Evolutionary conservation across 1,140 invertebrate genomes (phyloP), one percentile per base, ranked within the genome.

Genomic region (Drosophila tsacasi): DNA sequence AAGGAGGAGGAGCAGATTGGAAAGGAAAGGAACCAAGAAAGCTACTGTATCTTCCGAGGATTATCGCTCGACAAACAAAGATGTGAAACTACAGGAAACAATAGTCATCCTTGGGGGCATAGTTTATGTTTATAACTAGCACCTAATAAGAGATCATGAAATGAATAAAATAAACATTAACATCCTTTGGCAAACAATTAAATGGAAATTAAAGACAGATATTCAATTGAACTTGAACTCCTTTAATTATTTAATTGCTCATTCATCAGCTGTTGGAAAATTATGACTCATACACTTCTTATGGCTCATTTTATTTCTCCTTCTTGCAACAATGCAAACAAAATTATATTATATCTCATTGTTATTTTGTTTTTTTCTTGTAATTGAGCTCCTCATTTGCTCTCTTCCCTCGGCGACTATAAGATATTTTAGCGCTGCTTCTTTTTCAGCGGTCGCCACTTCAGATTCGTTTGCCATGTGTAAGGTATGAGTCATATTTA

Each of bases 381-480:
- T 49, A 65, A 69, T 52, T 52, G 47, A 66, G 47, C 37, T 15
- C 35, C n/a, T 23, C 35, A 39, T 63, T 64, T 25, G 65, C 12
- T 35, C 35, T 46, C 30, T 62, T 62, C 21, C 35, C 23, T 44
- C 39, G 57, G 39, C 32, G 59, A 67, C 58, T 63, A 23, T 35
- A 37, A 63, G 58, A 63, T 62, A 58, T 67, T 67, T 67, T 39
- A 67, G 30, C 37, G 57, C 40, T 42, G n/a, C 57, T 67, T 67
- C 13, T 67, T 37, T 64, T 32, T 44, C 64, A 67, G 37, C 42
- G 19, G 30, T 59, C n/a, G 64, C 40, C 42, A 47, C 64, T 67
- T 62, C 23, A 63, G 63, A 47, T 47, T 27, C 40, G 21, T 21
- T 47, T 67, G 25, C 42, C 19, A 23, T 23, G 10, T 6, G 60